Evolutionary conservation across 2,113 vertebrate species (phyloP), one percentile per base, ranked within the genome.

Genomic region (Xyliphius kryptos): DNA sequence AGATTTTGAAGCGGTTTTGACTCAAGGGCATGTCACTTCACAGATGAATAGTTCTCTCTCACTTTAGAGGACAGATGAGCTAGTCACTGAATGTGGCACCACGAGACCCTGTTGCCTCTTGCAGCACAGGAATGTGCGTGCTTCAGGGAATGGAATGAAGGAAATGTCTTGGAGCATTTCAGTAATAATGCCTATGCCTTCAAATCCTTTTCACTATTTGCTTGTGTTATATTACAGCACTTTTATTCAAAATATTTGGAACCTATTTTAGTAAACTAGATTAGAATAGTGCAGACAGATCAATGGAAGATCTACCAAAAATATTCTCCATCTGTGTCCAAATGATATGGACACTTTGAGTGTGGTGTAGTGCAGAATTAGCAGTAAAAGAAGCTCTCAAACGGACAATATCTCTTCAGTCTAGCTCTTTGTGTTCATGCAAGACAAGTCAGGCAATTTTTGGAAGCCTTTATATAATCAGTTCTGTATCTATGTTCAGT

Each of bases 21-120:
- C 79, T 80, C 66, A 47, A 70, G 75, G 80, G 76, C 81, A 77
- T 67, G 79, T 80, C 78, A 75, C 76, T 81, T 65, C 69, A 67
- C 5, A 77, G 74, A 84, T 82, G 81, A 86, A 84, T 81, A 75
- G 64, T 51, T 67, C 63, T 76, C 79, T 64, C n/a, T n/a, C n/a
- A n/a, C n/a, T 76, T 80, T 74, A 71, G 74, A 75, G 67, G 73
- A 80, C 82, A 75, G 81, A 82, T 65, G 69, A 68, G 75, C 68
- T 65, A 78, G 75, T 82, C 70, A 80, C 72, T 74, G 71, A 72
- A 57, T 32, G 57, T 68, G 64, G 46, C 71, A 79, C 76, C 79
- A 80, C 63, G 48, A 81, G 77, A 82, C 82, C 77, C 81, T 76
- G 36, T 71, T 72, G 75, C 72, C 72, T 76, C 69, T 74, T 53